Base-by-base conservation (phyloP, 2,113 vertebrate genomes). In the Nycticorax nycticorax region DNA sequence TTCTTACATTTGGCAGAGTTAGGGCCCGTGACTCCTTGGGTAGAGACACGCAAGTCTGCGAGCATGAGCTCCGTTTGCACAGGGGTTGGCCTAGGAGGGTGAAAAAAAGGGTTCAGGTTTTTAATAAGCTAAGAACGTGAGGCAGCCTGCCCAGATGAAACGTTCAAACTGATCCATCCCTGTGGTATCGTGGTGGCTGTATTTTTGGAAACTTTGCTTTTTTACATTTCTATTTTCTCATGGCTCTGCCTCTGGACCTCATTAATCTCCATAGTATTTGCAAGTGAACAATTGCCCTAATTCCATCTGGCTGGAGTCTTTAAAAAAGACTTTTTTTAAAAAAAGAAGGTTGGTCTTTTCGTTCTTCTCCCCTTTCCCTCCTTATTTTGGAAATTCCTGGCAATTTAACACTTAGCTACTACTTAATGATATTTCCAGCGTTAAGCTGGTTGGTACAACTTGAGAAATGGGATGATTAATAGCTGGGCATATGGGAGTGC, bases 271-370 rank as follows among this genome's bases (percentile, higher is more conserved):
- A 91, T 82, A 97, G 96, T 94, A 98, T 97, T 97, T 55, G 86
- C 96, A 97, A 98, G 97, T 97, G 98, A 98, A 98, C 98, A 98
- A 98, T 98, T 97, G 97, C 92, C 97, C 93, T 98, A 97, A 98
- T 98, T 98, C 96, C 92, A 96, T 97, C 96, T 98, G 97, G 96
- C 96, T 97, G 59, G 94, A 93, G 88, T 96, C 41, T 43, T 43
- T 43, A 77, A 95, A 78, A 72, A 81, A 60, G 3, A 50, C 3
- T 13, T n/a, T 47, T 66, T 66, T 30, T 11, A 3, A 64, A 55
- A 79, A 66, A 62, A 52, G 3, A 89, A 66, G 18, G 48, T 97
- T 97, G 91, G 57, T 81, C 75, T 91, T 95, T 90, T 66, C 12
- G 12, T 97, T 94, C 86, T 96, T 97, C 80, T 97, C 95, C 82